Conservation (phyloP, 2,113 vertebrate genomes). For the Perca fluviatilis region DNA sequence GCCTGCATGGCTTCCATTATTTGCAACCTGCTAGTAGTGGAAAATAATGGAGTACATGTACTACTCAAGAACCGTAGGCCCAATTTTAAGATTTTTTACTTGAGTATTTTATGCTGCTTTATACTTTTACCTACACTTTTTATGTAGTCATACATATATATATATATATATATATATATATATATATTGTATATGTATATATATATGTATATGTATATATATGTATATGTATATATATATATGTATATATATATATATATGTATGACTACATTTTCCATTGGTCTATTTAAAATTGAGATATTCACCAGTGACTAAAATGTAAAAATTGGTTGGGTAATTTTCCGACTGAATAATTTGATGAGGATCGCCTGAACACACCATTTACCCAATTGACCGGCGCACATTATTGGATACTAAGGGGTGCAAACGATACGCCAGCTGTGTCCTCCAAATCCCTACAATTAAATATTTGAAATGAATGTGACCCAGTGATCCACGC, state of each 20-base stretch:
- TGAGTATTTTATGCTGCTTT: neutral
- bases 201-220: neutral
- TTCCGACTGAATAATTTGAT: neutral
- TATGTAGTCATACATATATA: too few species aligned
- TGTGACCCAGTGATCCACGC: neutral
- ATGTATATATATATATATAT: neutral
- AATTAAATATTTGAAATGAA: neutral
- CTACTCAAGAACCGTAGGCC: neutral
- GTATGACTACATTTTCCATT: neutral
- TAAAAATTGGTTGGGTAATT: neutral
- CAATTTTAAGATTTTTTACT: neutral
- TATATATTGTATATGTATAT: too few species aligned
- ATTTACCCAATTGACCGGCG: constrained; percentile 1
- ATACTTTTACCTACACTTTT: neutral
- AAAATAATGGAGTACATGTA: neutral
- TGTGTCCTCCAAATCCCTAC: neutral
- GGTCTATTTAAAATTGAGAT: neutral
- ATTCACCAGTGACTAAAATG: neutral
- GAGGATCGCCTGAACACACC: neutral
- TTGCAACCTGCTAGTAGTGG: neutral
- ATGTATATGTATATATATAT: too few species aligned
- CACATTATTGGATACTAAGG: neutral
- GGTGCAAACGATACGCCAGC: neutral
- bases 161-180: too few species aligned
- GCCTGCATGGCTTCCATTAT: neutral